These are phyloP conservation scores for Yoshiicerus persimilis DNA, from an alignment of 1,140 invertebrate species.

Conservation along the genomic window DNA sequence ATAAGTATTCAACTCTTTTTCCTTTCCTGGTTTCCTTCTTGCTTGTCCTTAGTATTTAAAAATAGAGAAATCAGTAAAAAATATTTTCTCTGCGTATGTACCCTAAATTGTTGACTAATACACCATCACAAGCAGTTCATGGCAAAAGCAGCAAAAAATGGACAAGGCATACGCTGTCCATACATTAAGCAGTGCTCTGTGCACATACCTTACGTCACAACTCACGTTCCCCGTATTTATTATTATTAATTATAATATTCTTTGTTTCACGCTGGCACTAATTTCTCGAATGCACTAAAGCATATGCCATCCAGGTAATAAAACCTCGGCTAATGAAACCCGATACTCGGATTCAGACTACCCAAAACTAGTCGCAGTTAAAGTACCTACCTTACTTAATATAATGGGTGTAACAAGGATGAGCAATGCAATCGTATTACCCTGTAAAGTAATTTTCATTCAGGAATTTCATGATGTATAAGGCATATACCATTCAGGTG, in stretches of 20 bases:
- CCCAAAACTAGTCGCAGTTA: too few species aligned
- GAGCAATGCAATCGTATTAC: too few species aligned
- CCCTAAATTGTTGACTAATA: too few species aligned
- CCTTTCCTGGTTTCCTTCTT: too few species aligned
- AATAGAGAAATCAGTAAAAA: background rate
- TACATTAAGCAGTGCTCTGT: background rate
- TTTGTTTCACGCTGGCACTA: slow-evolving; percentile 3
- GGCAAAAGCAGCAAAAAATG: background rate
- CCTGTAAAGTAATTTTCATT: too few species aligned
- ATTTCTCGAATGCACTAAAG: background rate
- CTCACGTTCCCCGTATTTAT: background rate
- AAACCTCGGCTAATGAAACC: background rate
- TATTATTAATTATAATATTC: slow-evolving; percentile 23
- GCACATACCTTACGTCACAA: background rate
- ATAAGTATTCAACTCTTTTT: background rate
- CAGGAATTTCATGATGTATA: too few species aligned
- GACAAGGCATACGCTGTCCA: background rate
- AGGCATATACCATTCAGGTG: too few species aligned
- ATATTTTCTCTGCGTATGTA: background rate
- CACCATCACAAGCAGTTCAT: background rate
- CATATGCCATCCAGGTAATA: background rate
- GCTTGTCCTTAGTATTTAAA: background rate
- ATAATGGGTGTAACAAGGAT: too few species aligned
- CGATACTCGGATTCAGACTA: background rate
- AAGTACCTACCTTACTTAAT: too few species aligned